A percentile compares a stretch with the other conserved stretches of the same genome.
Conservation (phyloP, 1,140 invertebrate genomes). For the Aphaenogaster rudis region DNA sequence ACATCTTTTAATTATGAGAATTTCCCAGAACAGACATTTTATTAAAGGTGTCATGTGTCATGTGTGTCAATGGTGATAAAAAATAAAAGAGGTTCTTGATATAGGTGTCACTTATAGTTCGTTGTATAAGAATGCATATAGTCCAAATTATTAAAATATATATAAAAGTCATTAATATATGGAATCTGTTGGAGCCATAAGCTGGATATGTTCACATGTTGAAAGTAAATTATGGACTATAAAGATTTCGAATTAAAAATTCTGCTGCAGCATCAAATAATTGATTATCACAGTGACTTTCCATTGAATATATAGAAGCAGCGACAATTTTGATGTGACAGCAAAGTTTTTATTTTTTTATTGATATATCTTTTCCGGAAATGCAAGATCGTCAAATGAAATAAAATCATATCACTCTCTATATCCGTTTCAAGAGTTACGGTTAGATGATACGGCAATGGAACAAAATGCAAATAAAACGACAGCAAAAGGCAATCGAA, state of each 20-base stretch:
- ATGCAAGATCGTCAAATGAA: not conserved
- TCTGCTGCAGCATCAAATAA: not conserved
- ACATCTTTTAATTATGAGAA: too few species aligned
- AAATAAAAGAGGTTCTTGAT: too few species aligned
- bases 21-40: too few species aligned
- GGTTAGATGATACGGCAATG: conserved; percentile 5
- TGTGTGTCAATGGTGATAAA: too few species aligned
- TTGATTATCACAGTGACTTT: not conserved
- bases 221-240: too few species aligned
- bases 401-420: not conserved
- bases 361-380: not conserved
- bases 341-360: not conserved
- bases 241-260: not conserved
- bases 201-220: too few species aligned
- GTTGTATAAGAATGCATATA: too few species aligned
- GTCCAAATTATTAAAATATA: too few species aligned
- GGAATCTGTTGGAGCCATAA: too few species aligned
- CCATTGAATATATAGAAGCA: not conserved
- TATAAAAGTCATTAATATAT: too few species aligned
- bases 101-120: too few species aligned
- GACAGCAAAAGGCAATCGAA: not conserved
- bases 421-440: not conserved
- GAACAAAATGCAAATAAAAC: not conserved
- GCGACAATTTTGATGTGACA: not conserved
- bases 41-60: too few species aligned